Evolutionary conservation across 2,888 invertebrate genomes (phyloP), one percentile per base, ranked within the genome.

Genomic region (Teinopalpus imperialis): DNA sequence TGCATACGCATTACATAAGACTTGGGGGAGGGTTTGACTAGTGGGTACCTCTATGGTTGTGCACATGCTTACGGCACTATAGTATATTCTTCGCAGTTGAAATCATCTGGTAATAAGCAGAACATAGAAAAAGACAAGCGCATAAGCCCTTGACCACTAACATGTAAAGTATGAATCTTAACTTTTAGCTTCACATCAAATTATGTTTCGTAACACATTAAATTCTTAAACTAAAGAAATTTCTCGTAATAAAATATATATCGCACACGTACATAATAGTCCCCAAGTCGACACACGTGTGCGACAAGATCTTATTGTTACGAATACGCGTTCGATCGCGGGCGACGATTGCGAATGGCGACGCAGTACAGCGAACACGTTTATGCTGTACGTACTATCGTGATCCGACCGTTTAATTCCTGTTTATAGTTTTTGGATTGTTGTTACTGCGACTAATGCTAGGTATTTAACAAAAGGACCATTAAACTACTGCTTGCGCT

Each of bases 221-320:
- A n/a, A n/a, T n/a, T n/a, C n/a, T n/a, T n/a, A n/a, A n/a, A n/a
- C n/a, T n/a, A n/a, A n/a, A n/a, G n/a, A n/a, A n/a, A n/a, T n/a
- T n/a, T n/a, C n/a, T n/a, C n/a, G n/a, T 1, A 9, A 31, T 8
- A 32, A 6, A 3, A 39, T 18, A 13, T 8, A 31, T 30, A 30
- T 45, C 48, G 49, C 14, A 46, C 10, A 20, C 18, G 26, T 48
- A 1, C 21, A 63, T 53, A 72, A 78, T 80, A 73, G 40, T 18
- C 29, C 32, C 65, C 61, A 37, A 49, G 55, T 59, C 58, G 57
- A 62, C 73, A 74, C 74, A 80, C 74, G 71, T 81, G 79, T 79
- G 79, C 80, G 81, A 82, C 82, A 81, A 83, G 78, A 82, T 83
- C 82, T 76, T 67, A 80, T 80, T 82, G 80, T 80, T 69, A 57